Conservation (phyloP, 2,888 invertebrate genomes). For the Lepidocyrtoides sp. region DNA sequence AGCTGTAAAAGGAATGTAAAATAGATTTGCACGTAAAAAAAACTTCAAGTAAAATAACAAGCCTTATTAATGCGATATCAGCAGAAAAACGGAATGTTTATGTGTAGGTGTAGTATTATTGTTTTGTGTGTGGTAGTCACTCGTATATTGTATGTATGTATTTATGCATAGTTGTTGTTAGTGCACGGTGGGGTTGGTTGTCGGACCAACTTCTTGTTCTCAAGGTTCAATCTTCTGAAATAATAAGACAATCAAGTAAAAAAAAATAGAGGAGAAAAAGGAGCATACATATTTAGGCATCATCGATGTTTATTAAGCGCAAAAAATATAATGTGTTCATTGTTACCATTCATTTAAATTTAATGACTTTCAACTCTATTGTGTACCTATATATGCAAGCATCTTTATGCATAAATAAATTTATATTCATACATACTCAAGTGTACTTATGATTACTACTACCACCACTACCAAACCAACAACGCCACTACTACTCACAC, state of each 20-base stretch:
- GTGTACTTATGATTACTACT: not conserved
- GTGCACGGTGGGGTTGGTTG: constrained; percentile 30
- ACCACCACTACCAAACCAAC: too few species aligned
- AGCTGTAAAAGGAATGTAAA: constrained; percentile 52
- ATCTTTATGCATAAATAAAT: too few species aligned
- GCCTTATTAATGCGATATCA: constrained; percentile 13
- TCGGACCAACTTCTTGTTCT: constrained; percentile 62
- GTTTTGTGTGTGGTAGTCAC: constrained; percentile 27
- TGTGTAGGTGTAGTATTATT: constrained; percentile 72
- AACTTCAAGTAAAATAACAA: not conserved
- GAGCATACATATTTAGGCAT: not conserved
- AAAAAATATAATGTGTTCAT: constrained; percentile 28
- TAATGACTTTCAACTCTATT: constrained; percentile 1
- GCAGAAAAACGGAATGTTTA: constrained; percentile 44
- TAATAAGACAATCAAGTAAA: constrained; percentile 17
- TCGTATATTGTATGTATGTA: too few species aligned
- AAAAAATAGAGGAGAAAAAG: not conserved
- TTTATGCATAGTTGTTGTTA: too few species aligned
- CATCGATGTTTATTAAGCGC: not conserved
- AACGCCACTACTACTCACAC: not conserved
- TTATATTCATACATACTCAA: not conserved
- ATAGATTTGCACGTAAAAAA: not conserved
- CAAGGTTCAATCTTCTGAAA: constrained; percentile 69
- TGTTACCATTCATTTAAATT: constrained; percentile 52
- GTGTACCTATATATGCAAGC: not conserved